Evolutionary conservation across 2,113 vertebrate genomes (phyloP).

Genomic region (Zosterops pallidus): DNA sequence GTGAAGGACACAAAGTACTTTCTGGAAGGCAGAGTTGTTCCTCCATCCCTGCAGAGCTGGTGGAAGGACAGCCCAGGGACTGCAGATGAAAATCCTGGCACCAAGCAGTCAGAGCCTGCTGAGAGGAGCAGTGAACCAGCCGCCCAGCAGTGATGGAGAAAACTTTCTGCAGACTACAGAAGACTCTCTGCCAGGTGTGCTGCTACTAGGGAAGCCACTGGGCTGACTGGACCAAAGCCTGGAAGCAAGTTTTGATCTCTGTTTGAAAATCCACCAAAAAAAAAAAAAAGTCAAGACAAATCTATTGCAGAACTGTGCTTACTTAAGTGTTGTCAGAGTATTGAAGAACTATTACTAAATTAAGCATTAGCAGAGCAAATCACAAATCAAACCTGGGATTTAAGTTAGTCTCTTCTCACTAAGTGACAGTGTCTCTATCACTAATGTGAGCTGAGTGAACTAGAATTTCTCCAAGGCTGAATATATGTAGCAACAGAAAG

Average conservation of each 20-base stretch:
- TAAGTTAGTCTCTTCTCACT: background rate
- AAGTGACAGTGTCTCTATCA: background rate
- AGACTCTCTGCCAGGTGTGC: slow-evolving; percentile 15
- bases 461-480: background rate
- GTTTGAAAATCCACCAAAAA: background rate
- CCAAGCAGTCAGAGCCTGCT: background rate
- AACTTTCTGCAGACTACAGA: slow-evolving; percentile 12
- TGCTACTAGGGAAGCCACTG: slow-evolving; percentile 11
- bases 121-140: background rate
- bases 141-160: background rate
- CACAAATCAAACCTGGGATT: background rate
- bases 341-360: background rate
- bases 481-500: background rate
- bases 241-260: background rate
- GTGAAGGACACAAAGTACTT: slow-evolving; percentile 17
- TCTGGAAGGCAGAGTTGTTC: slow-evolving; percentile 9
- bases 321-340: background rate
- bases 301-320: background rate
- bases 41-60: background rate
- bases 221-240: slow-evolving; percentile 4
- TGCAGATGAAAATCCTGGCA: slow-evolving; percentile 52
- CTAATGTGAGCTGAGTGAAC: background rate
- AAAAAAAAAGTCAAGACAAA: background rate
- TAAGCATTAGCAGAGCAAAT: background rate
- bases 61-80: slow-evolving; percentile 24